A percentile compares a stretch with the other conserved stretches of the same genome.
phyloP scores from a whole-genome alignment of 2,113 vertebrate genomes.

The Ochotona curzoniae region DNA sequence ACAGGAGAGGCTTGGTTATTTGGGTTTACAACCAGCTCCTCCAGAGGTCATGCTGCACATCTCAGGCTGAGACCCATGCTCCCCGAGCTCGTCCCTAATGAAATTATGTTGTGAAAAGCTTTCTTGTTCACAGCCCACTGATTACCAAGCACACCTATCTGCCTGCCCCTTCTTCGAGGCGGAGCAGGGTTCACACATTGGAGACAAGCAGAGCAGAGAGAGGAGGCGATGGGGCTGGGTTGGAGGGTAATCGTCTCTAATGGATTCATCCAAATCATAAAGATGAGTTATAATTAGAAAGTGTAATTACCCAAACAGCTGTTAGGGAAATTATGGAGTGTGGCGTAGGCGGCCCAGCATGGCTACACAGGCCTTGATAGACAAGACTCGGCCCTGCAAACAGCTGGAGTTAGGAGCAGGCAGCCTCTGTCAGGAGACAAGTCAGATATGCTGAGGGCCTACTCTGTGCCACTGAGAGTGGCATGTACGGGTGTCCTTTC shows the following conservation, averaged over 20 bases:
- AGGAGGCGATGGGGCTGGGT: neutral
- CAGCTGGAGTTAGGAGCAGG: neutral
- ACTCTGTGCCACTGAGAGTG: too few relatives aligned
- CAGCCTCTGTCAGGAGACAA: neutral
- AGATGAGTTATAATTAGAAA: constrained; percentile 66
- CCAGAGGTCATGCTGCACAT: neutral
- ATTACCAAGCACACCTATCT: neutral
- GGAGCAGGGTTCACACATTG: neutral
- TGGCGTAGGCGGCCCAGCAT: neutral
- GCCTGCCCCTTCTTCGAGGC: neutral
- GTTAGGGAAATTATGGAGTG: neutral
- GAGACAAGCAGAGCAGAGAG: neutral
- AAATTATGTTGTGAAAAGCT: neutral
- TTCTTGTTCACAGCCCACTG: neutral
- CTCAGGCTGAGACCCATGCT: neutral
- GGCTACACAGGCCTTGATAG: neutral
- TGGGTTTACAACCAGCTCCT: neutral
- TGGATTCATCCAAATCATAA: constrained; percentile 63
- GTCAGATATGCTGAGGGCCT: neutral
- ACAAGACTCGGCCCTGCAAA: neutral
- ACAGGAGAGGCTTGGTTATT: neutral
- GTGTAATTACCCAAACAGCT: constrained; percentile 62
- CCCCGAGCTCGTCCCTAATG: neutral
- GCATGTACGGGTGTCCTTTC: neutral
- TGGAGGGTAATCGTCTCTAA: neutral